Evolutionary conservation across 2,797 vertebrate genomes (phyloP).

Genomic region (Oceanodroma leucorhoa): DNA sequence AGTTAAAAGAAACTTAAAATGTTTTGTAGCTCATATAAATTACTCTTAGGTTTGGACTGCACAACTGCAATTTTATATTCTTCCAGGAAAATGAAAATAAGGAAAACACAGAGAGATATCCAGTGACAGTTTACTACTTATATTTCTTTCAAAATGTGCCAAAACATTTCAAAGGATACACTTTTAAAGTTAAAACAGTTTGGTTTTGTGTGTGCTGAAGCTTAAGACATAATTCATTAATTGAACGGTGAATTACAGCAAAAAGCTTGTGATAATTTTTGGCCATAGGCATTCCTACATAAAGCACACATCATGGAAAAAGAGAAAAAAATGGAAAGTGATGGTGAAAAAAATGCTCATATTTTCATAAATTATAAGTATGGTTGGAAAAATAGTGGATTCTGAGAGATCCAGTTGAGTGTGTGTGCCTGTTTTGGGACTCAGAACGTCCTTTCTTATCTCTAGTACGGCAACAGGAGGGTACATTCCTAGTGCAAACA

Average conservation of each 20-base stretch:
- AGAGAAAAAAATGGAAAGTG: neutral
- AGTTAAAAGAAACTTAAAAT: neutral
- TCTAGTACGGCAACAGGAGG: neutral
- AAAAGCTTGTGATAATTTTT: conserved; percentile 28
- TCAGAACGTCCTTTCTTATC: neutral
- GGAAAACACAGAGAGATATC: neutral
- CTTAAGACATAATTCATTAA: neutral
- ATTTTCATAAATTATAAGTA: neutral
- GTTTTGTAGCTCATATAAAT: neutral
- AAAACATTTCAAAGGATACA: neutral
- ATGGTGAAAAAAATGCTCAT: neutral
- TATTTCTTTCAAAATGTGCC: neutral
- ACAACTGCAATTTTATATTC: neutral
- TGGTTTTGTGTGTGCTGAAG: neutral
- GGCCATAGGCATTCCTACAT: neutral
- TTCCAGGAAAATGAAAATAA: neutral
- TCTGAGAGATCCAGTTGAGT: neutral
- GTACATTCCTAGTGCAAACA: neutral
- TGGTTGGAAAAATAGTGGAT: neutral
- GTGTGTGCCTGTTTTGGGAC: neutral
- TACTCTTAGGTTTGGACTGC: neutral
- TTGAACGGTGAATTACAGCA: neutral
- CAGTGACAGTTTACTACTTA: neutral
- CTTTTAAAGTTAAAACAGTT: neutral
- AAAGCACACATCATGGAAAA: neutral